Percentiles rank a stretch among this genome's conserved stretches.
Evolutionary conservation across 2,113 vertebrate genomes (phyloP).

Genomic region (Centropus bengalensis): DNA sequence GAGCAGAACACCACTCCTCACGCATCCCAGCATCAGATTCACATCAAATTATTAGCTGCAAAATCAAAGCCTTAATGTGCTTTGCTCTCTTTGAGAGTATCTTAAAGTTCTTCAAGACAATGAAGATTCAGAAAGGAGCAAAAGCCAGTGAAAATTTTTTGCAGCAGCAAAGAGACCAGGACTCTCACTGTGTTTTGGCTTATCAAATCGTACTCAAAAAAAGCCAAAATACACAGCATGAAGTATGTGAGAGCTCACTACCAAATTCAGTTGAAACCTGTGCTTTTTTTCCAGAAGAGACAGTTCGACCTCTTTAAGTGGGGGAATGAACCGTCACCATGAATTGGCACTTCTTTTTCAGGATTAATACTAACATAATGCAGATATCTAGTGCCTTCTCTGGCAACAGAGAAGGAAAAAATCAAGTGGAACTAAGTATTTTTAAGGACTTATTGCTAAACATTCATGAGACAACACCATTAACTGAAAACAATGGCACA

Average conservation of each 20-base stretch:
- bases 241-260: background rate
- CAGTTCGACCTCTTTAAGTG: background rate
- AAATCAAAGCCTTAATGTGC: accelerated
- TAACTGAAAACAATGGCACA: background rate
- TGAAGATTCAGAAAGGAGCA: background rate
- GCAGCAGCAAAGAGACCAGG: background rate
- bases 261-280: background rate
- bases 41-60: background rate
- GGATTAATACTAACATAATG: background rate
- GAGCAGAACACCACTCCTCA: background rate
- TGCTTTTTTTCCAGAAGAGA: background rate
- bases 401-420: background rate
- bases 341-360: background rate
- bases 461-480: background rate
- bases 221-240: background rate
- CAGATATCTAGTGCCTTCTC: background rate
- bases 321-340: background rate
- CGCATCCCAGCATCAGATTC: background rate
- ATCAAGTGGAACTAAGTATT: background rate
- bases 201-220: background rate
- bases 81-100: background rate
- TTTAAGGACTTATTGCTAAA: background rate
- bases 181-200: background rate
- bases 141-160: background rate
- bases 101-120: background rate